A percentile compares a stretch with the other conserved stretches of the same genome.
Conservation (phyloP, 2,797 vertebrate genomes). For the Anas capensis region DNA sequence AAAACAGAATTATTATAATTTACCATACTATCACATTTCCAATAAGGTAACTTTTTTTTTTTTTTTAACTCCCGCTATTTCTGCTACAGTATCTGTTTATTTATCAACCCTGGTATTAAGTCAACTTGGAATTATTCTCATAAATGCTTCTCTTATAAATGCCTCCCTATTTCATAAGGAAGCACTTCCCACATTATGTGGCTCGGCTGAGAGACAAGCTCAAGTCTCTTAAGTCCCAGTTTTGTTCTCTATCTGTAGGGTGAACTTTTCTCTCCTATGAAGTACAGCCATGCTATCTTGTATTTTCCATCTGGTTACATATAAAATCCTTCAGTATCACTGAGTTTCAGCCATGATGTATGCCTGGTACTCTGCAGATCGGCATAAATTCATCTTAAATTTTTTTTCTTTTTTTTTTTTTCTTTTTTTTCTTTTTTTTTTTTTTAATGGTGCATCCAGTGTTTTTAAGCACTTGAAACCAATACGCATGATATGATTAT, state of each 20-base stretch:
- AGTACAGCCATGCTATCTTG: background rate
- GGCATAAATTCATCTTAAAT: background rate
- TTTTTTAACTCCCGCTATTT: background rate
- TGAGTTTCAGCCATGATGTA: background rate
- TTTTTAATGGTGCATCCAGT: background rate
- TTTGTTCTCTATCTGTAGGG: background rate
- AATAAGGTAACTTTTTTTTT: background rate
- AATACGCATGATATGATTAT: background rate
- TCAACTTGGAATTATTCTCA: background rate
- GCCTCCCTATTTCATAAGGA: background rate
- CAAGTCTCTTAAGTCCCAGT: background rate
- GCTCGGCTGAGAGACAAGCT: background rate
- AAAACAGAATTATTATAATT: background rate
- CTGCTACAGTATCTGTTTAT: background rate
- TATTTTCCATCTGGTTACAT: background rate
- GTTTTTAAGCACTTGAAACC: background rate
- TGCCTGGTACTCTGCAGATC: background rate
- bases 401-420: no score
- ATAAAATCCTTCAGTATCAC: background rate
- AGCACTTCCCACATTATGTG: background rate
- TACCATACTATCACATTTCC: background rate
- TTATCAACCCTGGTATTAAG: background rate
- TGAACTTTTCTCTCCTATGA: background rate
- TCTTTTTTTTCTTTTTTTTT: background rate
- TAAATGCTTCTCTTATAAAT: background rate